Evolutionary conservation across 2,113 vertebrate species (phyloP), one percentile per base, ranked within the genome.

Genomic region (Rhizomys pruinosus): DNA sequence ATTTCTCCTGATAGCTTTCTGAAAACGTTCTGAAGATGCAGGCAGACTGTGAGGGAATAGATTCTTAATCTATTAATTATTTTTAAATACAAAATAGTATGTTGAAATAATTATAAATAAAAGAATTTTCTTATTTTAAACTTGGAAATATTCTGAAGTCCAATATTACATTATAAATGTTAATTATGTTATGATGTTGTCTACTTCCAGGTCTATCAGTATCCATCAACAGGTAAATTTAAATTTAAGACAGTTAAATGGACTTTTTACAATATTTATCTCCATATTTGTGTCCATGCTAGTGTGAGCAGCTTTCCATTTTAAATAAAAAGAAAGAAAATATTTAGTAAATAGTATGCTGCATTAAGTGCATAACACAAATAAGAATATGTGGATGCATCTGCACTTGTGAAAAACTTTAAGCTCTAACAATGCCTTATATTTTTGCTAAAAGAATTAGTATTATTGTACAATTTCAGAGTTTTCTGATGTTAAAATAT

Each of bases 21-120:
- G 69, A 64, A 82, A 93, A 57, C 69, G 3, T 78, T 44, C 8
- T 8, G 85, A 92, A 90, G 87, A 42, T 23, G 44, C 2, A 79
- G 57, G 11, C 25, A 69, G 44, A 95, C 13, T 27, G 12, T 52
- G 34, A 91, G 5, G 17, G 71, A 90, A 17, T 87, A 72, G n/a
- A 42, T 32, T 16, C 6, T 59, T 74, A 72, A 68, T 0, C 7
- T 84, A 39, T 20, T 64, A 77, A 39, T 81, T 78, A 77, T 32
- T 76, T 74, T 89, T 74, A 91, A 12, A n/a, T 73, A 72, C 27
- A 91, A 85, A 90, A 68, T n/a, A 90, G 16, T 89, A 52, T 78
- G 32, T 74, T 86, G 32, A 87, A 90, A 71, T 7, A 34, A 3
- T 78, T 84, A 87, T 73, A 78, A 22, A 1, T 68, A 90, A 88